Evolutionary conservation across 2,888 invertebrate genomes (phyloP).

Genomic region (Cryptosula pallasiana): DNA sequence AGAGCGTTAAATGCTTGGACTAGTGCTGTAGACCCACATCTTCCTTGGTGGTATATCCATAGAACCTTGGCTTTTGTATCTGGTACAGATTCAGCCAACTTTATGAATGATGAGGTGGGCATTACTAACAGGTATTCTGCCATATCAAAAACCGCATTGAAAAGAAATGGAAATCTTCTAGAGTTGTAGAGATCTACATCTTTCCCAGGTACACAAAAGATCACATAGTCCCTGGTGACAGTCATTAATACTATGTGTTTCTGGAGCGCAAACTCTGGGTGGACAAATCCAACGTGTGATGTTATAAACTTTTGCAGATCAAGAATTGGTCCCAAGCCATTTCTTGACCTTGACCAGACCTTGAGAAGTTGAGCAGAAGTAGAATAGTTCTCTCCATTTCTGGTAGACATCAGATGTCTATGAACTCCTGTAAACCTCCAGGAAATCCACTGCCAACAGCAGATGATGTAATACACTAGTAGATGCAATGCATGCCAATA

Average conservation of each 20-base stretch:
- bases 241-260: background rate
- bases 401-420: background rate
- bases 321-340: background rate
- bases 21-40: constrained; percentile 14
- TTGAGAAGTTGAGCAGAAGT: constrained; percentile 7
- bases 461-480: background rate
- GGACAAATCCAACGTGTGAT: background rate
- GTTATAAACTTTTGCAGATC: background rate
- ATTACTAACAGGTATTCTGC: background rate
- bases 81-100: background rate
- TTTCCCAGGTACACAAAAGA: constrained; percentile 1
- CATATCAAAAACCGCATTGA: background rate
- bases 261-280: constrained; percentile 15
- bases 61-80: background rate
- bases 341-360: background rate
- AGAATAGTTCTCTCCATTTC: background rate
- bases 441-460: background rate
- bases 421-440: constrained; percentile 7
- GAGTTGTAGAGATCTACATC: background rate
- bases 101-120: background rate
- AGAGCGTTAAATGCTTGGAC: constrained; percentile 6
- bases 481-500: too few species aligned
- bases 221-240: background rate
- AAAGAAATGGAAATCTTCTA: constrained; percentile 2
- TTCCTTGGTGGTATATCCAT: background rate